These are phyloP conservation scores for Cynaeus angustus DNA, from an alignment of 2,888 invertebrate genomes.

Conservation along the genomic window DNA sequence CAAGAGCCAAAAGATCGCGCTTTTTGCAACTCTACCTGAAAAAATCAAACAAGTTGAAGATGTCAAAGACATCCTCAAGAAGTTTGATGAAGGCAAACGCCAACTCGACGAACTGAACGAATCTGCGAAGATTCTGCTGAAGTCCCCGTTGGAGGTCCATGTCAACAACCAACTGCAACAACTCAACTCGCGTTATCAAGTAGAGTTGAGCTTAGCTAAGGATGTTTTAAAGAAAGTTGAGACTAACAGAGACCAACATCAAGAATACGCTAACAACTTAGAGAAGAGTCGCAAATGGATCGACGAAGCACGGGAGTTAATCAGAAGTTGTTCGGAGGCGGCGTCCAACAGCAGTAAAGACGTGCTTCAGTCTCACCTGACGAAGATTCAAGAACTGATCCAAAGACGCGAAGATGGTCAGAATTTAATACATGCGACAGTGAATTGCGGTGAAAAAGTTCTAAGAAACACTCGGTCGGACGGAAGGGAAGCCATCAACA, in stretches of 20 bases:
- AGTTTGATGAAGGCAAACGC: conserved; percentile 83
- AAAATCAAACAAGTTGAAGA: conserved; percentile 90
- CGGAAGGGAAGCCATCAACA: conserved; percentile 90
- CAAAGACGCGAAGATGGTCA: conserved; percentile 91
- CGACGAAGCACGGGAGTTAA: conserved; percentile 87
- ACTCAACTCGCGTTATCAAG: conserved; percentile 91
- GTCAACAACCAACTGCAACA: conserved; percentile 91
- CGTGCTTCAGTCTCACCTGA: conserved; percentile 85
- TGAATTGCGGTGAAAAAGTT: conserved; percentile 93
- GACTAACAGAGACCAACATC: conserved; percentile 89
- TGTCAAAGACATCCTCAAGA: conserved; percentile 84
- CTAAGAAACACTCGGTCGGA: conserved; percentile 90
- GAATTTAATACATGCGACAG: conserved; percentile 87
- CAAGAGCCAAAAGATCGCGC: conserved; percentile 90
- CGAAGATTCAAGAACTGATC: conserved; percentile 86
- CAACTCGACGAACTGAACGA: conserved; percentile 90
- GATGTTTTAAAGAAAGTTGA: conserved; percentile 94
- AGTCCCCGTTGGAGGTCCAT: conserved; percentile 90
- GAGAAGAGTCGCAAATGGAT: conserved; percentile 89
- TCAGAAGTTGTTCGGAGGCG: conserved; percentile 86
- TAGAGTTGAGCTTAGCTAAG: conserved; percentile 89
- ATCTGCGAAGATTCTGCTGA: conserved; percentile 82
- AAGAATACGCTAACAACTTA: conserved; percentile 85
- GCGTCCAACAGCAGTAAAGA: conserved; percentile 87
- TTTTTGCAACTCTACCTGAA: conserved; percentile 85